Evolutionary conservation across 2,797 vertebrate species (phyloP).

Genomic region (Buceros bicornis): DNA sequence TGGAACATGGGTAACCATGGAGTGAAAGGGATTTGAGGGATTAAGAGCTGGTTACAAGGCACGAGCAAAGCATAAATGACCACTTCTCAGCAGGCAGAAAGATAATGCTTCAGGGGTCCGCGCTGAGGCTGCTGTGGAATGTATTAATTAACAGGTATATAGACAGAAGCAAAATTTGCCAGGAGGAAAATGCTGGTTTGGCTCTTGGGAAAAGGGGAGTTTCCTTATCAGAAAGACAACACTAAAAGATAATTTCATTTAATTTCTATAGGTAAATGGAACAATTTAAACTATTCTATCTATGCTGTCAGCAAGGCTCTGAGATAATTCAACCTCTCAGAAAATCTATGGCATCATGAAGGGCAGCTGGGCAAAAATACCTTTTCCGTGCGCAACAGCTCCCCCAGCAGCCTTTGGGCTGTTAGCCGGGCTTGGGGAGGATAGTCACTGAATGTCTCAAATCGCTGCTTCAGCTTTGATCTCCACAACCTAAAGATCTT

Average conservation of each 20-base stretch:
- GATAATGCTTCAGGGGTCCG: not conserved
- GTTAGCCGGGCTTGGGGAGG: not conserved
- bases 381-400: not conserved
- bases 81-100: not conserved
- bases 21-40: not conserved
- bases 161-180: not conserved
- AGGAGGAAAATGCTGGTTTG: not conserved
- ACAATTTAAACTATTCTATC: not conserved
- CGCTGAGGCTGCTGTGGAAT: accelerated
- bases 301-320: not conserved
- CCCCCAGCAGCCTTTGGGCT: not conserved
- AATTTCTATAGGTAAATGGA: not conserved
- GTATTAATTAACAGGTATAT: not conserved
- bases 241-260: not conserved
- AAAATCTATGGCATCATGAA: not conserved
- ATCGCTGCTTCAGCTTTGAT: not conserved
- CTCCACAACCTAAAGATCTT: not conserved
- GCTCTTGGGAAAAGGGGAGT: not conserved
- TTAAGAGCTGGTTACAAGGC: slow-evolving; percentile 8
- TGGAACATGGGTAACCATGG: not conserved
- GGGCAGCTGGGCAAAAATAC: not conserved
- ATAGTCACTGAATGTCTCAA: not conserved
- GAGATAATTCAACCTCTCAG: not conserved
- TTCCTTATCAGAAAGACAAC: not conserved
- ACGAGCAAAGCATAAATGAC: not conserved